Percentiles rank a stretch among this genome's conserved stretches.
Evolutionary conservation across 1,140 invertebrate species (phyloP).

Genomic region (Babylonia areolata): DNA sequence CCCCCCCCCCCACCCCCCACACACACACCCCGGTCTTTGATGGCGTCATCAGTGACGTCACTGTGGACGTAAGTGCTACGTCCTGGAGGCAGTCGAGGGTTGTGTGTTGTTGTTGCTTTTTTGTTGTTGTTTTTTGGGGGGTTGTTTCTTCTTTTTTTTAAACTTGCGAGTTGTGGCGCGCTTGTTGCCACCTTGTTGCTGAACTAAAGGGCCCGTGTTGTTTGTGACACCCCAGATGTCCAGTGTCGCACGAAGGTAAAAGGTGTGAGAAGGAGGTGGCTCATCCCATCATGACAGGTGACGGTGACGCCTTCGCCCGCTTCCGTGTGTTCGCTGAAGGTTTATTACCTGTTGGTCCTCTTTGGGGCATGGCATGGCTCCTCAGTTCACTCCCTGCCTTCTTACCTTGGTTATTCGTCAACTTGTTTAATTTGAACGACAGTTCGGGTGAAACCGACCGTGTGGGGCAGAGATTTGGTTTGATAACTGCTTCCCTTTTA

Average conservation of each 20-base stretch:
- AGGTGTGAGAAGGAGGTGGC: slow-evolving; percentile 35
- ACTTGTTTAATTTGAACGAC: background rate
- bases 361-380: slow-evolving; percentile 38
- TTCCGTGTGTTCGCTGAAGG: slow-evolving; percentile 15
- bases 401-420: background rate
- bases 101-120: too few relatives aligned
- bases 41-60: too few relatives aligned
- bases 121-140: too few relatives aligned
- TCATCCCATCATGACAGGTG: slow-evolving; percentile 34
- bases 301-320: background rate
- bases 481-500: background rate
- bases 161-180: too few relatives aligned
- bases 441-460: background rate
- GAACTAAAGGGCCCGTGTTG: background rate
- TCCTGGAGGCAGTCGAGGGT: too few relatives aligned
- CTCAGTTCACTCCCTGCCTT: background rate
- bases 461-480: background rate
- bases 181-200: too few relatives aligned
- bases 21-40: too few relatives aligned
- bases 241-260: slow-evolving; percentile 36
- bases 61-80: too few relatives aligned
- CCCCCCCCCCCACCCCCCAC: too few relatives aligned
- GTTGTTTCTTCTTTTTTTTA: too few relatives aligned
- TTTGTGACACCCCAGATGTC: slow-evolving; percentile 23
- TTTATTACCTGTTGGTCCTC: slow-evolving; percentile 14